Conservation (phyloP, 1,140 invertebrate species). For the Leptinotarsa texana region DNA sequence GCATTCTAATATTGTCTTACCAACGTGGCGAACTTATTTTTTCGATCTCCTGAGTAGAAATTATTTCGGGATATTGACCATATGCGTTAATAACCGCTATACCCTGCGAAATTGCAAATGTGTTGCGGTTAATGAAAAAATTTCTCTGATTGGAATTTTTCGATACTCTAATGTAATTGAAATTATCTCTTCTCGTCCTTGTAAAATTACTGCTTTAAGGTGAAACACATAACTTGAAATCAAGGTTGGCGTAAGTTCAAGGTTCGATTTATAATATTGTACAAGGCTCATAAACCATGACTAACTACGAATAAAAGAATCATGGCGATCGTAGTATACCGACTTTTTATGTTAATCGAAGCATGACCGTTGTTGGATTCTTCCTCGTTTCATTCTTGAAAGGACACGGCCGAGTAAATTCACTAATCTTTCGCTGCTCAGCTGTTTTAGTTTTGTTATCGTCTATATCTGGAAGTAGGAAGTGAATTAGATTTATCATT, state of each 20-base stretch:
- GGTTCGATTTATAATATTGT: slow-evolving; percentile 17
- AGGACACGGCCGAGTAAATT: slow-evolving; percentile 18
- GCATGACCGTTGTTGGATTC: slow-evolving; percentile 7
- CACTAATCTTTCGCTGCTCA: slow-evolving; percentile 15
- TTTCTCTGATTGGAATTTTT: no score
- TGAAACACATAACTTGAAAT: background rate
- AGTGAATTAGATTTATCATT: background rate
- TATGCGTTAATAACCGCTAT: no score
- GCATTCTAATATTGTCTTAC: no score
- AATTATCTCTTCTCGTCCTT: background rate
- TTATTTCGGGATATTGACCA: no score
- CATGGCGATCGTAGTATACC: slow-evolving; percentile 12
- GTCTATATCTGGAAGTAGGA: background rate
- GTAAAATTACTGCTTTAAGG: background rate
- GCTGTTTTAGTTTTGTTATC: background rate
- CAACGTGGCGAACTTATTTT: no score
- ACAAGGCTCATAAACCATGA: slow-evolving; percentile 9
- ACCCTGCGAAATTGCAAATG: no score
- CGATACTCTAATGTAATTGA: no score
- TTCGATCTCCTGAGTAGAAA: no score
- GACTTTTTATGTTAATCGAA: slow-evolving; percentile 17
- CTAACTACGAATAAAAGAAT: slow-evolving; percentile 12
- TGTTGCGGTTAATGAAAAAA: no score
- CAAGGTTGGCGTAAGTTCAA: slow-evolving; percentile 13
- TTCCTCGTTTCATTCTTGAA: slow-evolving; percentile 25